Conservation (phyloP, 2,888 invertebrate species). For the Lycia hirtaria region DNA sequence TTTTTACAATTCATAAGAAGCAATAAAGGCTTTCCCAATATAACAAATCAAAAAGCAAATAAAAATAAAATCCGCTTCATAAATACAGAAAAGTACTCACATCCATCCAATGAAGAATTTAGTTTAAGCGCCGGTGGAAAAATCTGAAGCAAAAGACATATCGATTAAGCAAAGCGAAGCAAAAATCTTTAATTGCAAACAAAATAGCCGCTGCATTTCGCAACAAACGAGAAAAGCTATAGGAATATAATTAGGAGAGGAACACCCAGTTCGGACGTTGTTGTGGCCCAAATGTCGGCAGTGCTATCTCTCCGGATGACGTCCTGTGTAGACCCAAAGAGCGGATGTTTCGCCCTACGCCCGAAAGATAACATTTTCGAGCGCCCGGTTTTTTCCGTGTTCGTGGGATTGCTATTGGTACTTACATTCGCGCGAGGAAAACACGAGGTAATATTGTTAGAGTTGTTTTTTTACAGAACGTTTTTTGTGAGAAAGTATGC, state of each 20-base stretch:
- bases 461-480: too few relatives aligned
- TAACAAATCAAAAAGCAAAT: background rate
- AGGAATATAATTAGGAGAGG: constrained; percentile 10
- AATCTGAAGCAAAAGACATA: constrained; percentile 51
- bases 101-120: constrained; percentile 52
- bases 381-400: constrained; percentile 40
- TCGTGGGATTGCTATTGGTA: constrained; percentile 42
- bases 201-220: constrained; percentile 3
- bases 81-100: constrained; percentile 46
- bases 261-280: constrained; percentile 2
- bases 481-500: too few relatives aligned
- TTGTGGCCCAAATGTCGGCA: constrained; percentile 27
- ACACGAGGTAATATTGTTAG: background rate
- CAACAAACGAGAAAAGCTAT: constrained; percentile 10
- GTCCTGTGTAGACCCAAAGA: constrained; percentile 42
- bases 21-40: too few relatives aligned
- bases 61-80: background rate
- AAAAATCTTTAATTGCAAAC: constrained; percentile 2
- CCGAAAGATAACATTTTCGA: constrained; percentile 56
- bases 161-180: constrained; percentile 27
- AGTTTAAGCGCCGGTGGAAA: constrained; percentile 41
- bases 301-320: constrained; percentile 37
- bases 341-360: constrained; percentile 53
- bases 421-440: constrained; percentile 19
- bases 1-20: too few relatives aligned